These are phyloP conservation scores for Podabrus alpinus DNA, from an alignment of 2,888 invertebrate genomes.

Conservation along the genomic window DNA sequence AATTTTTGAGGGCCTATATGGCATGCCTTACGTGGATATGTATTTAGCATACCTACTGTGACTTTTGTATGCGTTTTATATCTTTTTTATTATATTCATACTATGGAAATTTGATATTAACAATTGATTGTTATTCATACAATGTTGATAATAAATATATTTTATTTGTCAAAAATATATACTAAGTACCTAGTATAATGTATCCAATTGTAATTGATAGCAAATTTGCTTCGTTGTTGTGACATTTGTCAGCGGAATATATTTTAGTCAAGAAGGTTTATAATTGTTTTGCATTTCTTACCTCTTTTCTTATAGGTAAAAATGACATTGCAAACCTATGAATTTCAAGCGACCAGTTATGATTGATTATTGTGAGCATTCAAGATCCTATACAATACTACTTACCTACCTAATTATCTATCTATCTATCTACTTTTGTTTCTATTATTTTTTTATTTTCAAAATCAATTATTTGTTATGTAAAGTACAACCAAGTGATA, in stretches of 20 bases:
- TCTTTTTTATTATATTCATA: slow-evolving; percentile 28
- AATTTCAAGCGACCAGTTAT: slow-evolving; percentile 36
- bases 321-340: background rate
- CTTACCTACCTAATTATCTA: background rate
- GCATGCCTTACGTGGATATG: slow-evolving; percentile 45
- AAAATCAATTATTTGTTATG: background rate
- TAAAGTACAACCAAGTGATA: background rate
- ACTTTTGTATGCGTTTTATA: slow-evolving; percentile 49
- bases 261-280: slow-evolving; percentile 16
- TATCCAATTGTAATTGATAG: background rate
- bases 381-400: slow-evolving; percentile 35
- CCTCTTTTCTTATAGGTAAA: background rate
- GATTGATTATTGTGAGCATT: slow-evolving; percentile 56
- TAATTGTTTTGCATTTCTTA: slow-evolving; percentile 18
- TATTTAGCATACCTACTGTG: slow-evolving; percentile 44
- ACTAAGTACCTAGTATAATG: background rate
- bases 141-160: slow-evolving; percentile 19
- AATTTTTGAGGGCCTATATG: slow-evolving; percentile 48
- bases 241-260: slow-evolving; percentile 23
- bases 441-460: background rate
- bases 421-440: background rate
- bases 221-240: slow-evolving; percentile 21
- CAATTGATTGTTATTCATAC: background rate
- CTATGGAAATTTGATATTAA: slow-evolving; percentile 17
- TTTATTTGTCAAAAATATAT: slow-evolving; percentile 18